Base-by-base conservation (phyloP, 2,797 vertebrate genomes). In the Paedocypris micromegethes region DNA sequence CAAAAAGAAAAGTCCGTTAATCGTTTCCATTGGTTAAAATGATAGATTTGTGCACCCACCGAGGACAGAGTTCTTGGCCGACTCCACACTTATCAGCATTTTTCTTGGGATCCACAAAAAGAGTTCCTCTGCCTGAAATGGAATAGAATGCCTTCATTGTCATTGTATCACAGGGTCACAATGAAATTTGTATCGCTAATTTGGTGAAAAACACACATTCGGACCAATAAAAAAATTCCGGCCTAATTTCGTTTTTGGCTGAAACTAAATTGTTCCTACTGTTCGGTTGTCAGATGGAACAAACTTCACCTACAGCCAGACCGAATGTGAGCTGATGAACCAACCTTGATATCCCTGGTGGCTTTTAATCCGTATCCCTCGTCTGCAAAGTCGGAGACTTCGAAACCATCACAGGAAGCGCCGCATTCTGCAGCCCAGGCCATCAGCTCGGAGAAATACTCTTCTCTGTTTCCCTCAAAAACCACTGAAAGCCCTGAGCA, bases 61-160 rank as follows among this genome's bases (percentile, higher is more conserved):
- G 47, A 99, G 86, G 37, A 93, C 68, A 53, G 97, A 98, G 84
- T 86, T 94, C 86, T 98, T 96, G 71, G 95, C 95, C 1, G 95
- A 97, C 78, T 99, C 95, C 77, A 97, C 93, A 0, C 95, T 98
- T 94, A 99, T 96, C 72, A 98, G 80, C 82, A 98, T 90, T 87
- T 93, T 97, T 79, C 97, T 90, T 76, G 97, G 96, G 83, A 99
- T 90, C 94, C 96, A 99, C 57, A 99, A 87, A 82, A 99, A 99
- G 52, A 99, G 83, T 72, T 99, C 96, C 83, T 99, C 96, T 72
- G 93, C 95, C 96, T 99, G 60, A 8, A 73, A 8, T 56, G 4
- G 3, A 51, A 23, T 23, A 23, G 23, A 23, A 23, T 23, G 23
- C 1, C 23, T 23, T 23, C 23, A 61, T 1, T 3, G 3, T 47